These are phyloP conservation scores for Tenebrio molitor DNA, from an alignment of 1,140 invertebrate species.

Conservation along the genomic window DNA sequence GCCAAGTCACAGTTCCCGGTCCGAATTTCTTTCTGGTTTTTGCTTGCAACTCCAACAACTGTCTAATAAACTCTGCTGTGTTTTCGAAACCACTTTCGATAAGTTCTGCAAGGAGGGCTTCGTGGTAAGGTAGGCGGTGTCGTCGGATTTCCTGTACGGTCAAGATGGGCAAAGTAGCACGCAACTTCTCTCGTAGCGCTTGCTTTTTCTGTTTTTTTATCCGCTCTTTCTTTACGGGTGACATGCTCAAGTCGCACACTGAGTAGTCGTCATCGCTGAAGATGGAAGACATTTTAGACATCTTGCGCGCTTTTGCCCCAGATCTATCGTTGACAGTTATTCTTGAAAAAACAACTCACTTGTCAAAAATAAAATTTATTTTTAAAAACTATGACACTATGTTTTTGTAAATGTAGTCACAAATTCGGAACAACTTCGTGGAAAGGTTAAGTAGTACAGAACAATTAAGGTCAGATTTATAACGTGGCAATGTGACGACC, in stretches of 20 bases:
- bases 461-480: too few species aligned
- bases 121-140: slow-evolving; percentile 67
- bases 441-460: too few species aligned
- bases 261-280: too few species aligned
- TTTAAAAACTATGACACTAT: too few species aligned
- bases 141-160: slow-evolving; percentile 55
- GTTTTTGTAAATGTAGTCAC: too few species aligned
- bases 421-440: too few species aligned
- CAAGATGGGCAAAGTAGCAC: slow-evolving; percentile 41
- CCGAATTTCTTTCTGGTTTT: slow-evolving; percentile 67
- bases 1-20: slow-evolving; percentile 65
- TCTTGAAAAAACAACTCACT: too few species aligned
- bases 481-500: too few species aligned
- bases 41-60: slow-evolving; percentile 70
- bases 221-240: slow-evolving; percentile 37
- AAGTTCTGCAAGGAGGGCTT: slow-evolving; percentile 70
- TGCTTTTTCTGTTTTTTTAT: slow-evolving; percentile 17
- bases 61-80: slow-evolving; percentile 67
- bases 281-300: too few species aligned
- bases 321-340: too few species aligned
- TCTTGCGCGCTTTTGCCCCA: too few species aligned
- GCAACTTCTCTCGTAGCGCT: slow-evolving; percentile 19
- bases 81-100: slow-evolving; percentile 67
- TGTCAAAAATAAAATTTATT: too few species aligned
- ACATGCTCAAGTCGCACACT: slow-evolving; percentile 4